Evolutionary conservation across 2,888 invertebrate genomes (phyloP).

Genomic region (Ypsolopha sequella): DNA sequence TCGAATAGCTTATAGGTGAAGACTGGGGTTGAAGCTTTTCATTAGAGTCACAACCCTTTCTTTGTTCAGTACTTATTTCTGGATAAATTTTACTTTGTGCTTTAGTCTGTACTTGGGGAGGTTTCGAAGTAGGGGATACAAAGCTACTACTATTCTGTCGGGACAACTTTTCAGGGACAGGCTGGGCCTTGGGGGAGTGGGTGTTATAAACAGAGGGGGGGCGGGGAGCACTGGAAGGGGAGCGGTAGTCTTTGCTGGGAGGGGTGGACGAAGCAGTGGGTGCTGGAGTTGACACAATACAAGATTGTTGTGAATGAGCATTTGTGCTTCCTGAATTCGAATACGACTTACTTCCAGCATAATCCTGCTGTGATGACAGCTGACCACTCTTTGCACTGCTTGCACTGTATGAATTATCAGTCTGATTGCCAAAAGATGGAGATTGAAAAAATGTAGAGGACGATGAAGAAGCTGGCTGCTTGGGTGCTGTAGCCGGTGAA

Average conservation of each 20-base stretch:
- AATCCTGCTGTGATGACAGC: conserved; percentile 66
- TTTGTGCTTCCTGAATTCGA: conserved; percentile 70
- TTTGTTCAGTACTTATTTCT: conserved; percentile 69
- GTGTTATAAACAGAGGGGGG: conserved; percentile 54
- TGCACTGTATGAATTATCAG: conserved; percentile 68
- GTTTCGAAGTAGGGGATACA: conserved; percentile 66
- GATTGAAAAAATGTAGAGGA: conserved; percentile 76
- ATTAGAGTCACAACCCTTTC: conserved; percentile 68
- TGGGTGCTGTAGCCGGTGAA: conserved; percentile 63
- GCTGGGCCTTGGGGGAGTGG: conserved; percentile 44
- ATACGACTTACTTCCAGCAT: conserved; percentile 72
- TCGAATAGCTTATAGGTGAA: conserved; percentile 82
- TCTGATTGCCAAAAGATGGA: conserved; percentile 71
- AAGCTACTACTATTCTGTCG: conserved; percentile 55
- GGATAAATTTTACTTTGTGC: conserved; percentile 84
- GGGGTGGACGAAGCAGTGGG: conserved; percentile 63
- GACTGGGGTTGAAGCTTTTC: conserved; percentile 71
- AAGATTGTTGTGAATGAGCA: conserved; percentile 76
- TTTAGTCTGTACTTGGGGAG: conserved; percentile 77
- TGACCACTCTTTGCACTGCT: conserved; percentile 68
- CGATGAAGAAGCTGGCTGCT: conserved; percentile 63
- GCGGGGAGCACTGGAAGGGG: conserved; percentile 67
- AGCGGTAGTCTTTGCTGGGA: conserved; percentile 74
- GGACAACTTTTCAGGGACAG: conserved; percentile 43
- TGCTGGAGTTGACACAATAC: conserved; percentile 78